Conservation (phyloP, 2,888 invertebrate genomes). For the Torymus tubicola region DNA sequence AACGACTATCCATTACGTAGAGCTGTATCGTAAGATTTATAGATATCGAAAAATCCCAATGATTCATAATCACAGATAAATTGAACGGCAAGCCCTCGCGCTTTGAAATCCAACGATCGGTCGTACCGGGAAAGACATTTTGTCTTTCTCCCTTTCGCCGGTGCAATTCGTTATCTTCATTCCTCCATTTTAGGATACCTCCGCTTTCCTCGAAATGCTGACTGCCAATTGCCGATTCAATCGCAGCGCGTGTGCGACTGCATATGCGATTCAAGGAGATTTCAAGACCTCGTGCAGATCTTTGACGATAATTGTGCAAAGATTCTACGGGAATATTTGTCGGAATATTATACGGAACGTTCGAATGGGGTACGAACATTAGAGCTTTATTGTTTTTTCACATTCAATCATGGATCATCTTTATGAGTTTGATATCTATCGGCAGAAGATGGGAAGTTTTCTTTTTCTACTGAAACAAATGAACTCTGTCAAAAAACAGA, state of each 20-base stretch:
- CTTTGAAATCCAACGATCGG: background rate
- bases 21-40: too few species aligned
- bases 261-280: conserved; percentile 19
- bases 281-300: conserved; percentile 58
- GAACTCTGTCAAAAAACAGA: too few species aligned
- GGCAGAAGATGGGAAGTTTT: conserved; percentile 3
- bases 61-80: background rate
- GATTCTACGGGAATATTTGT: conserved; percentile 38
- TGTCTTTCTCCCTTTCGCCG: background rate
- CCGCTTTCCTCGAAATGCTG: conserved; percentile 9
- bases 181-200: background rate
- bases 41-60: too few species aligned
- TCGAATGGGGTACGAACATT: too few species aligned
- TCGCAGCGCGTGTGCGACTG: conserved; percentile 2
- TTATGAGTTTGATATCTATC: conserved; percentile 41
- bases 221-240: background rate
- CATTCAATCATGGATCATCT: conserved; percentile 40
- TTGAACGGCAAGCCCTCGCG: too few species aligned
- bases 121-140: background rate
- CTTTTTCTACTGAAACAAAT: background rate
- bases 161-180: too few species aligned
- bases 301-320: conserved; percentile 30
- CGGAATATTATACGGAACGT: background rate
- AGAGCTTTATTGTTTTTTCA: background rate
- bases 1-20: too few species aligned